Evolutionary conservation across 2,797 vertebrate genomes (phyloP).

Genomic region (Leptoclinus maculatus): DNA sequence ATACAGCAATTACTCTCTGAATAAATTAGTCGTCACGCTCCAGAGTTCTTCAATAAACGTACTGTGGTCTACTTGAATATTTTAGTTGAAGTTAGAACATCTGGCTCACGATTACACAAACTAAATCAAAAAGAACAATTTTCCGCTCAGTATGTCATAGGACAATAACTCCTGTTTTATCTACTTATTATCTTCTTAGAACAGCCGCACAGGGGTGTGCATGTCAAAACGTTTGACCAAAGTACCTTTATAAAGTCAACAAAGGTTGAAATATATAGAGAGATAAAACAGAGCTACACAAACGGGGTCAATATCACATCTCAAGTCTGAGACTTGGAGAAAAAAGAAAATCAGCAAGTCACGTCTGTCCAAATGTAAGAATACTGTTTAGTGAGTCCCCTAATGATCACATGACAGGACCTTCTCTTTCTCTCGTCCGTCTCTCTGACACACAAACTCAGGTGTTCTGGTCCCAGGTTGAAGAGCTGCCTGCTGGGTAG

Average conservation of each 20-base stretch:
- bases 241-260: neutral
- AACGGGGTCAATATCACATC: neutral
- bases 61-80: neutral
- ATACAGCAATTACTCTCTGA: neutral
- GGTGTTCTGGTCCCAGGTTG: conserved; percentile 78
- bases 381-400: neutral
- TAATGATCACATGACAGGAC: conserved; percentile 4
- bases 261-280: neutral
- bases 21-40: neutral
- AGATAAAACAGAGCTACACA: neutral
- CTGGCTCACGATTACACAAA: neutral
- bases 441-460: conserved; percentile 28
- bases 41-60: neutral
- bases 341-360: neutral
- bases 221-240: neutral
- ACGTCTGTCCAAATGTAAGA: neutral
- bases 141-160: neutral
- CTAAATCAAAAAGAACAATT: neutral
- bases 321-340: neutral
- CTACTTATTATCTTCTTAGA: neutral
- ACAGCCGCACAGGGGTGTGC: neutral
- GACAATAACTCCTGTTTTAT: neutral
- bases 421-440: neutral
- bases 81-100: neutral
- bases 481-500: conserved; percentile 81